Conservation (phyloP, 2,888 invertebrate genomes). For the Nowickia ferox region DNA sequence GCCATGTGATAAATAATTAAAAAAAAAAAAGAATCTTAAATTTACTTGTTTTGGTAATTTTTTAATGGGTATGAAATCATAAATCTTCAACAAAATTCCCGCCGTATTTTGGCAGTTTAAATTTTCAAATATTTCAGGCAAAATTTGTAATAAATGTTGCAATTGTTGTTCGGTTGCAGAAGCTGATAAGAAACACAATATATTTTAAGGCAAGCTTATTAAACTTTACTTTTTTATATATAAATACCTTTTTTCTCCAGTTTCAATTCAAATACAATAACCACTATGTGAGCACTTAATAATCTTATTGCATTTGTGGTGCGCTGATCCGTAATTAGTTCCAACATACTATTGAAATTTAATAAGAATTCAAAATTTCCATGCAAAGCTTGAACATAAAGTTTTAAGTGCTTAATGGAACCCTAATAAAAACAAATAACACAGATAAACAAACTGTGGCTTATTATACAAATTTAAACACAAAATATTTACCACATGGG, state of each 20-base stretch:
- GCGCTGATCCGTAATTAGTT: constrained; percentile 40
- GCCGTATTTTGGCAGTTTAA: constrained; percentile 42
- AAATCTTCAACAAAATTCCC: constrained; percentile 64
- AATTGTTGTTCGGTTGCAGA: constrained; percentile 16
- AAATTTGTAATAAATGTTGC: constrained; percentile 53
- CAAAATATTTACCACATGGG: constrained; percentile 52
- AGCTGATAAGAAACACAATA: neutral
- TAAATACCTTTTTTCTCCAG: constrained; percentile 51
- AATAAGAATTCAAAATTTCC: constrained; percentile 44
- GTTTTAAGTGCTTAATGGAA: constrained; percentile 20
- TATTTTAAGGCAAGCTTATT: neutral
- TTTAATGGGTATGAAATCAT: neutral
- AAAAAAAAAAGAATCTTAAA: neutral
- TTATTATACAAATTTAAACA: neutral
- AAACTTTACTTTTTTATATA: neutral
- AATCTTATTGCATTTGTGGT: constrained; percentile 49
- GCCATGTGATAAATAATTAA: neutral
- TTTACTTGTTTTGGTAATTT: constrained; percentile 43
- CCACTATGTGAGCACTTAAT: constrained; percentile 60
- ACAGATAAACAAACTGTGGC: neutral
- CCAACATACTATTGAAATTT: constrained; percentile 53
- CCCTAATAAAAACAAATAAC: constrained; percentile 20
- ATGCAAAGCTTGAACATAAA: constrained; percentile 53
- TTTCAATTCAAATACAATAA: constrained; percentile 55
- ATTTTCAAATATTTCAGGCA: constrained; percentile 63